Evolutionary conservation across 1,140 invertebrate genomes (phyloP).

Genomic region (Campoletis sonorensis): DNA sequence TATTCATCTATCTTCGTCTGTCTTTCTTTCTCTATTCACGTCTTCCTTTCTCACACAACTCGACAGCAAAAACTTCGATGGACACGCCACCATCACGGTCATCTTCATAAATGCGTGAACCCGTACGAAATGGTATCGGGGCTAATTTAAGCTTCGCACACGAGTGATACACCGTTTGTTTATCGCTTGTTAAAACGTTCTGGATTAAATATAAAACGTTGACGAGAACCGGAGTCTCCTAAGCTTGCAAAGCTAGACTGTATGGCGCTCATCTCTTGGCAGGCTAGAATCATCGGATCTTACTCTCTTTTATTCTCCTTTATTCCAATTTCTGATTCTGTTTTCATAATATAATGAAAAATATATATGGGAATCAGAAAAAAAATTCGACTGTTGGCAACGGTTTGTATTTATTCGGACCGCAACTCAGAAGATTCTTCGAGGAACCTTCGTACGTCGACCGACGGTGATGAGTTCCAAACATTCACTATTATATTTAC

Average conservation of each 20-base stretch:
- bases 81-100: slow-evolving; percentile 70
- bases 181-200: slow-evolving; percentile 75
- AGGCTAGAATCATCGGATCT: not conserved
- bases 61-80: slow-evolving; percentile 62
- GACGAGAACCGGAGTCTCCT: slow-evolving; percentile 60
- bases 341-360: not conserved
- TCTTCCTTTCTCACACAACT: slow-evolving; percentile 52
- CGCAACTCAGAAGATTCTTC: too few relatives aligned
- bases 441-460: too few relatives aligned
- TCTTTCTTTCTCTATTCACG: not conserved
- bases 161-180: slow-evolving; percentile 75
- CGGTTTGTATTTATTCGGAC: too few relatives aligned
- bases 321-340: too few relatives aligned
- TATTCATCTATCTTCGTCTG: not conserved
- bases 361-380: not conserved
- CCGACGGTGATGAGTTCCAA: too few relatives aligned
- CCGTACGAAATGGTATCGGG: slow-evolving; percentile 75
- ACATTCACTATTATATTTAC: too few relatives aligned
- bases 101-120: slow-evolving; percentile 75
- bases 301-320: not conserved
- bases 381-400: too few relatives aligned
- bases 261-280: slow-evolving; percentile 69
- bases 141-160: slow-evolving; percentile 75
- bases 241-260: slow-evolving; percentile 72
- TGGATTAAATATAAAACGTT: slow-evolving; percentile 77